These are phyloP conservation scores for Elgaria multicarinata DNA, from an alignment of 2,113 vertebrate species.

Conservation along the genomic window DNA sequence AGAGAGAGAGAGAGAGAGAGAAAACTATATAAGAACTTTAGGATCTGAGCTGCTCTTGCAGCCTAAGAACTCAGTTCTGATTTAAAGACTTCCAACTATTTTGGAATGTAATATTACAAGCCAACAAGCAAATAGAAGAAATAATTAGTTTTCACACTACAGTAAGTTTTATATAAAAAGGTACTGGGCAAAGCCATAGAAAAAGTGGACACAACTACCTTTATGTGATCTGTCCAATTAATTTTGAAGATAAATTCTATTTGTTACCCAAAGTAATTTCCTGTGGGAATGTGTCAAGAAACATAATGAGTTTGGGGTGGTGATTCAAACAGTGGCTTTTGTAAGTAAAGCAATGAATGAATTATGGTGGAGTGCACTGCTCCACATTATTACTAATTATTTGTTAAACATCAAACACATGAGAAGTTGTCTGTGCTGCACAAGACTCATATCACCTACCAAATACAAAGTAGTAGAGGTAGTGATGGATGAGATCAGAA, in stretches of 20 bases:
- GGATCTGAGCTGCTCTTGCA: constrained; percentile 20
- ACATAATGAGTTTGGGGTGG: constrained; percentile 51
- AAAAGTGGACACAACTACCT: constrained; percentile 65
- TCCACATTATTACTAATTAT: constrained; percentile 40
- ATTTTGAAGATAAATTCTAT: constrained; percentile 67
- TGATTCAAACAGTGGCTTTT: constrained; percentile 26
- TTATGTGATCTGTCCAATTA: constrained; percentile 64
- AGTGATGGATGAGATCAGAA: constrained; percentile 13
- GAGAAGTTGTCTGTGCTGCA: not conserved
- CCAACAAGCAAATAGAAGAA: constrained; percentile 71
- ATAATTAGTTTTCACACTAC: constrained; percentile 76
- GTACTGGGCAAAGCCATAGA: constrained; percentile 59
- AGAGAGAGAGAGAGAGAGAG: not conserved
- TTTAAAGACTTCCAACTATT: constrained; percentile 55
- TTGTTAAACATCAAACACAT: constrained; percentile 18
- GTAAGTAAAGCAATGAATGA: constrained; percentile 26
- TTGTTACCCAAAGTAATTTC: constrained; percentile 69
- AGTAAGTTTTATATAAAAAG: constrained; percentile 72
- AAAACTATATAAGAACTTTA: not conserved
- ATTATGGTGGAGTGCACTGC: not conserved
- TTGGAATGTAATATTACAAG: constrained; percentile 51
- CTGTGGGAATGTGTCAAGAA: constrained; percentile 50
- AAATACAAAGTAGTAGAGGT: constrained; percentile 27
- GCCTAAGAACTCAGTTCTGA: constrained; percentile 28
- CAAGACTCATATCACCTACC: not conserved